Evolutionary conservation across 2,113 vertebrate species (phyloP).

Genomic region (Calyptomena viridis): DNA sequence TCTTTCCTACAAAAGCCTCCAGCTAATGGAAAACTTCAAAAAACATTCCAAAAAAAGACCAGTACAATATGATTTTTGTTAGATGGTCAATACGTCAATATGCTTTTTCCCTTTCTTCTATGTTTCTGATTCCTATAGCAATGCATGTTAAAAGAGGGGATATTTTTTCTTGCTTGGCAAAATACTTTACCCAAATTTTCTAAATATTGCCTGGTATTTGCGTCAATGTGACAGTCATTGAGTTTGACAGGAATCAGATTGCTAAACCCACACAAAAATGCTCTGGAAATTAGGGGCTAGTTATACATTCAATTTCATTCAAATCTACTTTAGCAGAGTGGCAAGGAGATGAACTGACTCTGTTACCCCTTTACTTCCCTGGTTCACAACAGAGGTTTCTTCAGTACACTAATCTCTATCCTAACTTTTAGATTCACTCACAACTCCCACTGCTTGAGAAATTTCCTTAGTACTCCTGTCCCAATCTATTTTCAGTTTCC

Average conservation of each 20-base stretch:
- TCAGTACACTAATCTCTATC: fast-evolving
- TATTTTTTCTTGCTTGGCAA: constrained; percentile 15
- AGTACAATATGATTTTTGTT: constrained; percentile 31
- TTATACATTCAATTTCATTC: constrained; percentile 12
- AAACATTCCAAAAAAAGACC: background rate
- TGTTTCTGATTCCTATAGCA: constrained; percentile 26
- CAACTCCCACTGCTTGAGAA: background rate
- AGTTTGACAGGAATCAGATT: constrained; percentile 50
- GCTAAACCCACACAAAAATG: constrained; percentile 48
- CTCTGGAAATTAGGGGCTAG: constrained; percentile 28
- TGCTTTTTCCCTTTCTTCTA: background rate
- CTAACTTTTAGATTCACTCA: background rate
- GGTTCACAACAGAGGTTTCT: background rate
- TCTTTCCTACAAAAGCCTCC: constrained; percentile 41
- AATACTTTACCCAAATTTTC: constrained; percentile 47
- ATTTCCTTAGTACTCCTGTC: background rate
- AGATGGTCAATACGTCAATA: constrained; percentile 5
- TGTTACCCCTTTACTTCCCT: background rate
- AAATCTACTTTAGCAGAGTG: background rate
- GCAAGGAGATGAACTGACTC: background rate
- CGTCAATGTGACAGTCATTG: constrained; percentile 30
- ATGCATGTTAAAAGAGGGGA: background rate
- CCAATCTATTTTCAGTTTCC: background rate
- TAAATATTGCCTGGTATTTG: constrained; percentile 41
- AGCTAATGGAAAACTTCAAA: constrained; percentile 27